A percentile compares a stretch with the other conserved stretches of the same genome.
phyloP scores from a whole-genome alignment of 2,797 vertebrate species.

The Aldrovandia affinis region DNA sequence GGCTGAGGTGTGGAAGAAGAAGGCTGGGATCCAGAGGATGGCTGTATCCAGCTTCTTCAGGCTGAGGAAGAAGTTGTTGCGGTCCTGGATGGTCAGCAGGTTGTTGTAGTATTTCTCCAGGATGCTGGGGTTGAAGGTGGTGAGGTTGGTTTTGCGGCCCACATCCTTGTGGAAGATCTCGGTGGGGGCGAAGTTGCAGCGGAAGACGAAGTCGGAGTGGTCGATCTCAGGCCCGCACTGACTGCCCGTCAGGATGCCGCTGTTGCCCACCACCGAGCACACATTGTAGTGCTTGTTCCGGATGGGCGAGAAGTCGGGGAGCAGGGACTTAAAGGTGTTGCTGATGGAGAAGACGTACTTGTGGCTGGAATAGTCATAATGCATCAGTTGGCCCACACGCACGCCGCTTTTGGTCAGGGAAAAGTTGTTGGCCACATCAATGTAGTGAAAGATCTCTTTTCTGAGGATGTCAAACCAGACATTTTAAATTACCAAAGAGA shows the following conservation, averaged over 20 bases:
- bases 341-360: slow-evolving; percentile 96
- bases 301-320: slow-evolving; percentile 89
- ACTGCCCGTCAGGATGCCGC: slow-evolving; percentile 92
- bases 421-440: slow-evolving; percentile 92
- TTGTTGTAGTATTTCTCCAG: slow-evolving; percentile 99
- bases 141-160: slow-evolving; percentile 92
- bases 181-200: slow-evolving; percentile 95
- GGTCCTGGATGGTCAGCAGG: slow-evolving; percentile 93
- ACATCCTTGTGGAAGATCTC: slow-evolving; percentile 93
- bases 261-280: slow-evolving; percentile 93
- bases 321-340: slow-evolving; percentile 90
- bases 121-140: slow-evolving; percentile 97
- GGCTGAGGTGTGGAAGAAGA: slow-evolving; percentile 96
- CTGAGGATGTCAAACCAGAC: too few species aligned
- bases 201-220: slow-evolving; percentile 91
- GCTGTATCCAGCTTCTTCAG: slow-evolving; percentile 92
- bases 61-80: slow-evolving; percentile 97
- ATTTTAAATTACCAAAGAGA: too few species aligned
- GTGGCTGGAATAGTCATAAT: slow-evolving; percentile 97
- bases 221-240: slow-evolving; percentile 90
- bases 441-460: slow-evolving; percentile 88
- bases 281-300: slow-evolving; percentile 87
- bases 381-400: slow-evolving; percentile 93
- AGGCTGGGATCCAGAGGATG: slow-evolving; percentile 96
- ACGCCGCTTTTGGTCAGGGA: slow-evolving; percentile 86